Base-by-base conservation (phyloP, 2,113 vertebrate species). In the Pseudorectes ferrugineus region DNA sequence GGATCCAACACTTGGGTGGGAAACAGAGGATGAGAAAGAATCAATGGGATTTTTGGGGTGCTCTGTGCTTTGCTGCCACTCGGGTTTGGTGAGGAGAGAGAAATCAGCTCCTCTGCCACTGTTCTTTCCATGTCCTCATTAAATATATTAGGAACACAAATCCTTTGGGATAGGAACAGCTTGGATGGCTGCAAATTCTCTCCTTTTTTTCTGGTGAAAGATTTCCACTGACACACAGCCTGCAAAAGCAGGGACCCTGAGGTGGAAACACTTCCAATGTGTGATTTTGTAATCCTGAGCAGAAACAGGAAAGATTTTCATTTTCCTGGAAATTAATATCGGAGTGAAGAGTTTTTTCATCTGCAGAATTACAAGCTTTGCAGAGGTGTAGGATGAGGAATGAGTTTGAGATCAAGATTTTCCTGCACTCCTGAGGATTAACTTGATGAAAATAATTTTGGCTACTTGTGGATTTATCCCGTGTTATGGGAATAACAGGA, bases 201-300 rank as follows among this genome's bases (percentile, higher is more conserved):
- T 54, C 10, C 6, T 65, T 61, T 36, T 29, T 7, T 63, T 16
- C 73, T 38, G 8, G 11, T 38, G 35, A 51, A 78, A 35, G 5
- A 14, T 21, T 33, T 5, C 5, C 9, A 15, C 19, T 2, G 2
- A n/a, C 9, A 38, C 0, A 18, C 9, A 79, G 22, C 1, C 2
- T 55, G 20, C 13, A 57, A 46, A 71, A 81, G 8, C 5, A 33
- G 7, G 24, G 26, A 24, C 5, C 15, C 8, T 40, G 54, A 76
- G 25, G 9, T 25, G 29, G 35, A 63, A 90, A 81, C n/a, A 11
- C 42, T 59, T 68, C 48, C 48, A 31, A 88, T 88, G 45, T 29
- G 29, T 49, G 75, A 71, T 58, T 88, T 78, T 68, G 22, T 57
- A 51, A 61, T 45, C 49, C 58, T 77, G 40, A 65, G 24, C 29